Evolutionary conservation across 2,113 vertebrate genomes (phyloP).

Genomic region (Pseudopipra pipra): DNA sequence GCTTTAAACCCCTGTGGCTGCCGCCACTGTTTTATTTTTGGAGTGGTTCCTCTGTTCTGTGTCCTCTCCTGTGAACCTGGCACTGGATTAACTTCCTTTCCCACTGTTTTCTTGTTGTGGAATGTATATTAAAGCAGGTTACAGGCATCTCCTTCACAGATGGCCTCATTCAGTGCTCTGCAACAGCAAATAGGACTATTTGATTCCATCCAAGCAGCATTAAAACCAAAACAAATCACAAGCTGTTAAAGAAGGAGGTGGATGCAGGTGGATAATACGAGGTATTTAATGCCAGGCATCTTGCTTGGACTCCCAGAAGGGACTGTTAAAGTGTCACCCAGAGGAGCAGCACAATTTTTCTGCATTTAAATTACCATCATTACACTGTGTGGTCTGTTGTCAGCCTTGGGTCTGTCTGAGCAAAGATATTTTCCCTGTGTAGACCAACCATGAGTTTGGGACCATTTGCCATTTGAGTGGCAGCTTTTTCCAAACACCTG

Average conservation of each 20-base stretch:
- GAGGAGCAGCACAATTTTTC: not conserved
- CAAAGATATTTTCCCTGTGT: not conserved
- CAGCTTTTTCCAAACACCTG: not conserved
- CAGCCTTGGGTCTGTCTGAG: not conserved
- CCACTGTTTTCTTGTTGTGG: not conserved
- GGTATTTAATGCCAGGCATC: not conserved
- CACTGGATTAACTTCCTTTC: slow-evolving; percentile 2
- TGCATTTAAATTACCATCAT: not conserved
- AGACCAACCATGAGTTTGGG: not conserved
- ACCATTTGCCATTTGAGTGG: not conserved
- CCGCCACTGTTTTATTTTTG: not conserved
- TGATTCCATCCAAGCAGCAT: not conserved
- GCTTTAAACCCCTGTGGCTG: not conserved
- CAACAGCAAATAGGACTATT: not conserved
- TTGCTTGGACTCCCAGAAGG: not conserved
- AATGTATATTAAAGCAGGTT: not conserved
- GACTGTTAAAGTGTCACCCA: not conserved
- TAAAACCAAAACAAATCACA: not conserved
- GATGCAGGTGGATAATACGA: not conserved
- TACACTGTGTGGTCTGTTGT: not conserved
- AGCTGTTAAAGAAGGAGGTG: not conserved
- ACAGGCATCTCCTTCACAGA: not conserved
- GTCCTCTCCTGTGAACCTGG: not conserved
- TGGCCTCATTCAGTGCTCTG: slow-evolving; percentile 13
- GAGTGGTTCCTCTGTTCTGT: not conserved